Percentiles rank a stretch among this genome's conserved stretches.
Conservation (phyloP, 2,113 vertebrate genomes). For the Ameiurus melas region DNA sequence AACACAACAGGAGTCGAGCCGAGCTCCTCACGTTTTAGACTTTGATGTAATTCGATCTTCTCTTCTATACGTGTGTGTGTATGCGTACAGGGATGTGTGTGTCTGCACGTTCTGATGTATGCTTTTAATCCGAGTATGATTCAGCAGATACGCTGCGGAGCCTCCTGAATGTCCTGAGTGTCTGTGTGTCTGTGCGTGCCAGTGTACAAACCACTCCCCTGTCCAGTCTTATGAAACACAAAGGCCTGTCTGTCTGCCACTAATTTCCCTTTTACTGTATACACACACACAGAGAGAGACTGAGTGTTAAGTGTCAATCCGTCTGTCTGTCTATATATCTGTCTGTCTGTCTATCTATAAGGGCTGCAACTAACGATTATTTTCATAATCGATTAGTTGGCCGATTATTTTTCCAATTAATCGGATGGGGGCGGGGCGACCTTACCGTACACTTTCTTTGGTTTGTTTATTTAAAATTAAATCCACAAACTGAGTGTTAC, state of each 20-base stretch:
- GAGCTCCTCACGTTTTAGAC: background rate
- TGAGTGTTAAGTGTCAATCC: no score
- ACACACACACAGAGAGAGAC: background rate
- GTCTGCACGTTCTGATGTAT: background rate
- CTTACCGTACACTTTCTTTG: no score
- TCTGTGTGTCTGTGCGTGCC: background rate
- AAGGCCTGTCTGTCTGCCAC: background rate
- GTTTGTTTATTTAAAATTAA: no score
- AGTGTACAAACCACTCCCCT: background rate
- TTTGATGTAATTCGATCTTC: background rate
- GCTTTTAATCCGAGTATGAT: slow-evolving; percentile 5
- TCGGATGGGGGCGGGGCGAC: no score
- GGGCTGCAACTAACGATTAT: no score
- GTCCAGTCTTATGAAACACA: slow-evolving; percentile 21
- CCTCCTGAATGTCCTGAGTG: background rate
- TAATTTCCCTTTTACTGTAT: background rate
- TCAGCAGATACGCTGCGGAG: slow-evolving; percentile 1
- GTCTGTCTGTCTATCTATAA: no score
- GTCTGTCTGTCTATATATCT: no score
- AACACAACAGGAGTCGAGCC: background rate
- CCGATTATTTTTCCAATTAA: no score
- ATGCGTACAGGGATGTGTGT: background rate
- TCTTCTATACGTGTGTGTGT: background rate
- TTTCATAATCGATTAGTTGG: no score
- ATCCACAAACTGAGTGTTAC: no score